Evolutionary conservation across 1,140 invertebrate genomes (phyloP).

Genomic region (Zaprionus inermis): DNA sequence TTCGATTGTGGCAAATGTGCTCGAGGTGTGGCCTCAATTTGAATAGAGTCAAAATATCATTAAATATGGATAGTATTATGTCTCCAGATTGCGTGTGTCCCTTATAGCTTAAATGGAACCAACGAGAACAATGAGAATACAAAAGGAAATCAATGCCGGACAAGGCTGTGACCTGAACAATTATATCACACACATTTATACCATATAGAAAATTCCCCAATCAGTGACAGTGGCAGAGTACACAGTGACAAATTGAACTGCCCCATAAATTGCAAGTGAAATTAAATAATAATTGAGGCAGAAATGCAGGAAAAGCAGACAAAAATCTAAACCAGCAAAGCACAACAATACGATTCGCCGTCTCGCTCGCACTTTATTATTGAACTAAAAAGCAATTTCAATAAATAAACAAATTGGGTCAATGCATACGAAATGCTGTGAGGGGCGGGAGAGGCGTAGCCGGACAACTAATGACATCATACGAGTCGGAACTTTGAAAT

Average conservation of each 20-base stretch:
- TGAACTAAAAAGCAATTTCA: slow-evolving; percentile 74
- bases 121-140: slow-evolving; percentile 11
- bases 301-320: slow-evolving; percentile 47
- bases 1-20: neutral
- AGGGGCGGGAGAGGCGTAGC: too few species aligned
- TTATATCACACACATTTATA: slow-evolving; percentile 8
- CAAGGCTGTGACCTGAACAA: slow-evolving; percentile 29
- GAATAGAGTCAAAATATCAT: slow-evolving; percentile 1
- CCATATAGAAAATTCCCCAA: slow-evolving; percentile 26
- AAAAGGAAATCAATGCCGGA: slow-evolving; percentile 26
- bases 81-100: neutral
- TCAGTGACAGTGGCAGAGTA: slow-evolving; percentile 22
- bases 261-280: slow-evolving; percentile 48
- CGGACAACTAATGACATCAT: slow-evolving; percentile 45
- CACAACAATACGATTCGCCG: neutral
- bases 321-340: slow-evolving; percentile 34
- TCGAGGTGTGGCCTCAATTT: neutral
- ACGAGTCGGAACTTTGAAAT: slow-evolving; percentile 20
- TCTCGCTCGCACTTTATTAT: slow-evolving; percentile 34
- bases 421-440: slow-evolving; percentile 34
- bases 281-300: slow-evolving; percentile 75
- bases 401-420: slow-evolving; percentile 80
- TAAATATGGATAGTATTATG: neutral
- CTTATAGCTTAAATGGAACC: slow-evolving; percentile 11
- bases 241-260: slow-evolving; percentile 64